A percentile compares a stretch with the other conserved stretches of the same genome.
Evolutionary conservation across 2,888 invertebrate species (phyloP).

Genomic region (Sphaerophoria taeniata): DNA sequence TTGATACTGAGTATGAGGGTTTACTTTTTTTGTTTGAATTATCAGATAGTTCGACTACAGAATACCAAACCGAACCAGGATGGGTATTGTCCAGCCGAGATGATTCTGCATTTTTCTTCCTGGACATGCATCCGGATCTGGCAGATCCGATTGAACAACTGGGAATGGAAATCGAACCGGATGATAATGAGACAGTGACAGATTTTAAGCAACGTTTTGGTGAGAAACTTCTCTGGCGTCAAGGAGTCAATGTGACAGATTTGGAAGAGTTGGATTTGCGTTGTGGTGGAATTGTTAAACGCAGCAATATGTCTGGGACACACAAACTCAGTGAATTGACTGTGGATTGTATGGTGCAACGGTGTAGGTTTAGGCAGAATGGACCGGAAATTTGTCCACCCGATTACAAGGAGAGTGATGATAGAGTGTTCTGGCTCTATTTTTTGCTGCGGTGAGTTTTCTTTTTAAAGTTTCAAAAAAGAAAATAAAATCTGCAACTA

Average conservation of each 20-base stretch:
- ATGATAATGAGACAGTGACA: conserved; percentile 89
- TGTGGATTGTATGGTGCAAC: conserved; percentile 90
- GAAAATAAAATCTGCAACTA: too few species aligned
- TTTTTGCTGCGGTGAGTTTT: conserved; percentile 85
- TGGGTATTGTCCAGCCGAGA: conserved; percentile 81
- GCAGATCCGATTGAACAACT: conserved; percentile 90
- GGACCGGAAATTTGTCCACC: conserved; percentile 91
- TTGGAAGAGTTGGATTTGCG: conserved; percentile 89
- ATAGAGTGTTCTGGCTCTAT: conserved; percentile 92
- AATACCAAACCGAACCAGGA: conserved; percentile 77
- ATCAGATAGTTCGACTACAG: conserved; percentile 30
- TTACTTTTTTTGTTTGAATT: background rate
- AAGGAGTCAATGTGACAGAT: conserved; percentile 89
- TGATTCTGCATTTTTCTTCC: conserved; percentile 85
- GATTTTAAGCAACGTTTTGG: conserved; percentile 89
- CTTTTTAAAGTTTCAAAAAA: too few species aligned
- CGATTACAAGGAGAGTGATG: conserved; percentile 90
- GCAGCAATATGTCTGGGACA: conserved; percentile 87
- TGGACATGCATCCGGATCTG: conserved; percentile 89
- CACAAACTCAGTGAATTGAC: conserved; percentile 85
- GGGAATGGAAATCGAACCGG: conserved; percentile 90
- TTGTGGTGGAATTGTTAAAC: conserved; percentile 89
- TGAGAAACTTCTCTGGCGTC: conserved; percentile 85
- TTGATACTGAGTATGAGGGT: background rate
- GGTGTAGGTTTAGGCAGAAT: conserved; percentile 89